Percentiles rank a stretch among this genome's conserved stretches.
Evolutionary conservation across 2,797 vertebrate species (phyloP).

Genomic region (Furcifer pardalis): DNA sequence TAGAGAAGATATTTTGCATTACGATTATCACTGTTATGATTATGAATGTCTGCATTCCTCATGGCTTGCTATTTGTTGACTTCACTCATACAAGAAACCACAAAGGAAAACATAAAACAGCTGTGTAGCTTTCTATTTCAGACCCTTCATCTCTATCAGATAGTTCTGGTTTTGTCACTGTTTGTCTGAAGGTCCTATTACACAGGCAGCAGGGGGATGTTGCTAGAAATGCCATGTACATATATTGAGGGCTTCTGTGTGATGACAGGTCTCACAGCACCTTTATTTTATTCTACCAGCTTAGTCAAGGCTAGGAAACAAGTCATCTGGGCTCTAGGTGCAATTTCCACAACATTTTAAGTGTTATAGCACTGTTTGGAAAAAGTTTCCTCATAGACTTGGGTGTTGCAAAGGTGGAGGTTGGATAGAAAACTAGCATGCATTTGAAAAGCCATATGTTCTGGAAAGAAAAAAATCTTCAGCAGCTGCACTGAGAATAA

Average conservation of each 20-base stretch:
- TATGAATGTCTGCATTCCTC: neutral
- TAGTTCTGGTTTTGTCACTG: neutral
- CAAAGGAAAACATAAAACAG: neutral
- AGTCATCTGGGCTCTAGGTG: too few relatives aligned
- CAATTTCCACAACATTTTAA: too few relatives aligned
- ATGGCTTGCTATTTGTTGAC: neutral
- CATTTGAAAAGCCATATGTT: neutral
- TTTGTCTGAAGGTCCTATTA: neutral
- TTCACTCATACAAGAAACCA: neutral
- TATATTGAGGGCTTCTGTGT: neutral
- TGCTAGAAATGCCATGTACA: neutral
- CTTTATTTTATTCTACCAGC: too few relatives aligned
- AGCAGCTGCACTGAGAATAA: neutral
- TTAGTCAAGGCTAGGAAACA: too few relatives aligned
- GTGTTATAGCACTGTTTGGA: too few relatives aligned
- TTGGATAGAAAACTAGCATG: too few relatives aligned
- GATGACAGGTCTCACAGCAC: too few relatives aligned
- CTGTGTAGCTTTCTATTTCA: neutral
- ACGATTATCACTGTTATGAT: neutral
- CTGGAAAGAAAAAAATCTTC: too few relatives aligned
- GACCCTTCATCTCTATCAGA: neutral
- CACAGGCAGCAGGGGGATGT: neutral
- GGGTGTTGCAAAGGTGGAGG: too few relatives aligned
- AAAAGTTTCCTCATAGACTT: too few relatives aligned
- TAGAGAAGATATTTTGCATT: conserved; percentile 32